Percentiles rank a stretch among this genome's conserved stretches.
phyloP scores from a whole-genome alignment of 2,888 invertebrate species.

The Gibbula magus region DNA sequence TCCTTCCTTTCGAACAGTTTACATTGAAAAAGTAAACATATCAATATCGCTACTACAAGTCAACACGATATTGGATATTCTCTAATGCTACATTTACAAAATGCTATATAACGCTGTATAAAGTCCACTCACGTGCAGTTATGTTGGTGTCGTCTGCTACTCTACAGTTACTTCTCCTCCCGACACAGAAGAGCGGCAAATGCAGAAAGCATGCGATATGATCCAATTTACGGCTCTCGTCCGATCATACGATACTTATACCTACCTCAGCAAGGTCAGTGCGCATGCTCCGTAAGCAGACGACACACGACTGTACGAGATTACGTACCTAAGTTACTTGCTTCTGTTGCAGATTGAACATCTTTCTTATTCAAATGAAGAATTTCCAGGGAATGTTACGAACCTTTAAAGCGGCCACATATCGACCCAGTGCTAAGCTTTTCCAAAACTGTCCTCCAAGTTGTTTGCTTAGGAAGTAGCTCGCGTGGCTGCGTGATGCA shows the following conservation, averaged over 20 bases:
- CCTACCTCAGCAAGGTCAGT: conserved; percentile 1
- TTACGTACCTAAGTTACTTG: not conserved
- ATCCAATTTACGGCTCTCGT: conserved; percentile 1
- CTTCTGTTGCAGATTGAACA: not conserved
- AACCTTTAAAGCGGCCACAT: not conserved
- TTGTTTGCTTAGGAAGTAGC: too few relatives aligned
- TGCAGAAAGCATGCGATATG: not conserved
- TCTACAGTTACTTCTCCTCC: not conserved
- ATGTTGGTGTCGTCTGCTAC: not conserved
- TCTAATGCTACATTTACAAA: too few relatives aligned
- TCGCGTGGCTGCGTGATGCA: too few relatives aligned
- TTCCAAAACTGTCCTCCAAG: not conserved
- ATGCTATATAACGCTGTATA: too few relatives aligned
- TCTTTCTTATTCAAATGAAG: conserved; percentile 1
- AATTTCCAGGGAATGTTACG: not conserved
- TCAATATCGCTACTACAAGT: too few relatives aligned
- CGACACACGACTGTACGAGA: not conserved
- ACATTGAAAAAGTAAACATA: too few relatives aligned
- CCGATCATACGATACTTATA: not conserved
- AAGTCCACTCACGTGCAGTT: too few relatives aligned
- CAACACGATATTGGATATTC: too few relatives aligned
- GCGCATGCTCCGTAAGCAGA: conserved; percentile 10
- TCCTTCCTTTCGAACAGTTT: too few relatives aligned
- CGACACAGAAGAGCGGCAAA: not conserved
- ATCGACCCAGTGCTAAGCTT: not conserved